These are phyloP conservation scores for Turnix velox DNA, from an alignment of 2,113 vertebrate genomes.

Conservation along the genomic window DNA sequence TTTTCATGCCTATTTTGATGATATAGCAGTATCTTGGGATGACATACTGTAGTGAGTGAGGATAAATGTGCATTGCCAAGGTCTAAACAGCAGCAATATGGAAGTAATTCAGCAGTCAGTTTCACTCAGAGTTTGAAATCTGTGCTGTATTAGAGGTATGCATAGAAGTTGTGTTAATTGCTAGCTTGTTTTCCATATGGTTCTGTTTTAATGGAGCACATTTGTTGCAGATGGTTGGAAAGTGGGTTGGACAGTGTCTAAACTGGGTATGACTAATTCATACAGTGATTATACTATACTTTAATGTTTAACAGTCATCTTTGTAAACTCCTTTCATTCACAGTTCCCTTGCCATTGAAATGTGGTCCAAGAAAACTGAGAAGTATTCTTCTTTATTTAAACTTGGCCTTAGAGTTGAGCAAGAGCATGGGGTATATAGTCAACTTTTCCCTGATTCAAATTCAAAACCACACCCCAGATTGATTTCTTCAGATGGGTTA, in stretches of 20 bases:
- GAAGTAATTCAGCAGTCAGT: constrained; percentile 88
- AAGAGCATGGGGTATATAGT: constrained; percentile 68
- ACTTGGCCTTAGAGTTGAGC: constrained; percentile 64
- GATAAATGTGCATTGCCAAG: constrained; percentile 74
- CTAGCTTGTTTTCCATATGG: constrained; percentile 94
- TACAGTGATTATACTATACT: constrained; percentile 76
- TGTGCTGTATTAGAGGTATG: constrained; percentile 84
- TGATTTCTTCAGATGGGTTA: constrained; percentile 71
- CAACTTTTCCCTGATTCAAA: constrained; percentile 73
- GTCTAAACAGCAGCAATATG: constrained; percentile 82
- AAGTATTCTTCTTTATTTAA: constrained; percentile 71
- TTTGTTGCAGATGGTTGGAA: constrained; percentile 94
- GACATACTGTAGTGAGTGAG: constrained; percentile 71
- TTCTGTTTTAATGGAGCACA: constrained; percentile 93
- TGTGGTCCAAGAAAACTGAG: constrained; percentile 73
- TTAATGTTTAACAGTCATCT: constrained; percentile 74
- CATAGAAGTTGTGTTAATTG: constrained; percentile 92
- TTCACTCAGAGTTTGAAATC: constrained; percentile 88
- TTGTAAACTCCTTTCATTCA: constrained; percentile 74
- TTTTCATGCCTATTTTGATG: constrained; percentile 59
- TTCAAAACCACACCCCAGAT: constrained; percentile 74
- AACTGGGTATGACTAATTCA: constrained; percentile 82
- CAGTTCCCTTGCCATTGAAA: constrained; percentile 77
- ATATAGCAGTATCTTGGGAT: constrained; percentile 52
- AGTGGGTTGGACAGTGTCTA: constrained; percentile 82